Conservation (phyloP, 2,888 invertebrate genomes). For the Zelleria hepariella region DNA sequence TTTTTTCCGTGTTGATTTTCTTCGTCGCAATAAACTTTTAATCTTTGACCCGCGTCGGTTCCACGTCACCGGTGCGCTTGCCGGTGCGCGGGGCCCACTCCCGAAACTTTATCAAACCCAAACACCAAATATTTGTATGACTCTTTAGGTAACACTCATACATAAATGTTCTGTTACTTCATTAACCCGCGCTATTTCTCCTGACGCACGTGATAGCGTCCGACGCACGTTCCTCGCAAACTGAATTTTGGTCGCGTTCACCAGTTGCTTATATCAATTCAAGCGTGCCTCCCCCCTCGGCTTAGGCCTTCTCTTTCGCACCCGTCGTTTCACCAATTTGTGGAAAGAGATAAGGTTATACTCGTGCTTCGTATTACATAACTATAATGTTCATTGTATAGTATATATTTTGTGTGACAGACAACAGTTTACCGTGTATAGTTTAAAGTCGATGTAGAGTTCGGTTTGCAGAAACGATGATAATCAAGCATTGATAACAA, state of each 20-base stretch:
- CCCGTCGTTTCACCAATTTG: conserved; percentile 23
- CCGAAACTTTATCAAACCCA: conserved; percentile 11
- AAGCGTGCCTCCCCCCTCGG: conserved; percentile 47
- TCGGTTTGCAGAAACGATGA: background rate
- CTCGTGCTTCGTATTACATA: conserved; percentile 34
- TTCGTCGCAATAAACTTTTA: conserved; percentile 58
- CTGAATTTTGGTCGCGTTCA: conserved; percentile 61
- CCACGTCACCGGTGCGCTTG: conserved; percentile 48
- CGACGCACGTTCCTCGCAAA: conserved; percentile 46
- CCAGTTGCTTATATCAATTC: conserved; percentile 70
- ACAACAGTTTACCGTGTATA: background rate
- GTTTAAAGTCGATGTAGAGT: background rate
- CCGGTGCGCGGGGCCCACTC: background rate
- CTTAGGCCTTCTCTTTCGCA: conserved; percentile 39
- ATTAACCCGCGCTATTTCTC: conserved; percentile 43
- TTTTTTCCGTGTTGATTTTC: conserved; percentile 46
- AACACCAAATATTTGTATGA: conserved; percentile 36
- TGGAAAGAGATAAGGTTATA: conserved; percentile 39
- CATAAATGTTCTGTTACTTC: conserved; percentile 52
- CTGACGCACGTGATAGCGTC: conserved; percentile 30
- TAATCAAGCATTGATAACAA: conserved; percentile 9
- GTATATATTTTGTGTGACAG: background rate
- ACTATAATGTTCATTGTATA: conserved; percentile 14
- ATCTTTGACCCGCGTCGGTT: conserved; percentile 49
- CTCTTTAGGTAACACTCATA: conserved; percentile 46